Evolutionary conservation across 2,888 invertebrate genomes (phyloP).

Genomic region (Drosophila formosana): DNA sequence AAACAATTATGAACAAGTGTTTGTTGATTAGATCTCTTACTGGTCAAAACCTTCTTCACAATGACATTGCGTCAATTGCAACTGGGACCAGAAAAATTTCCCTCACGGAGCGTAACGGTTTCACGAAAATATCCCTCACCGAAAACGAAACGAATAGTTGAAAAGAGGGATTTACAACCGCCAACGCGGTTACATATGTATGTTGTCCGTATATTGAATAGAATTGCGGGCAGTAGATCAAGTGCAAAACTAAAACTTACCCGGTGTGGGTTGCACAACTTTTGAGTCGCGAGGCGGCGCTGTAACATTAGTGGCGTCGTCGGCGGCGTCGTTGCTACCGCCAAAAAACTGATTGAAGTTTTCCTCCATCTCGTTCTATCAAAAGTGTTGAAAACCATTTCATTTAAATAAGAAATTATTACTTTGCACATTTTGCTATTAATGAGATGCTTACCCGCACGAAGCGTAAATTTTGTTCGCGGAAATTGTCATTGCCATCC

Average conservation of each 20-base stretch:
- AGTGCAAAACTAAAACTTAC: slow-evolving; percentile 84
- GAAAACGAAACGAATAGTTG: background rate
- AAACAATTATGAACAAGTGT: slow-evolving; percentile 11
- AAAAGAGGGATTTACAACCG: background rate
- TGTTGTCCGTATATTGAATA: background rate
- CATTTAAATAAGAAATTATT: background rate
- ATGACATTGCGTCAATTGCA: background rate
- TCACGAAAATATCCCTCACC: no score
- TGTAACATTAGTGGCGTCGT: slow-evolving; percentile 19
- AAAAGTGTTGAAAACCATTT: background rate
- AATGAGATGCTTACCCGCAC: slow-evolving; percentile 82
- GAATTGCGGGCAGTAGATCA: background rate
- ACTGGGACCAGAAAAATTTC: no score
- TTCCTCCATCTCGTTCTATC: slow-evolving; percentile 86
- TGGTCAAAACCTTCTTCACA: background rate
- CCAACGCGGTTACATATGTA: no score
- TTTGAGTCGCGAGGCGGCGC: slow-evolving; percentile 86
- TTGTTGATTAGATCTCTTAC: slow-evolving; percentile 11
- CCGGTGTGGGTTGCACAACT: slow-evolving; percentile 89
- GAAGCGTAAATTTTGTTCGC: slow-evolving; percentile 87
- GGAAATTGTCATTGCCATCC: slow-evolving; percentile 88
- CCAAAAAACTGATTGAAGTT: slow-evolving; percentile 87
- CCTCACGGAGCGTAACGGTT: no score
- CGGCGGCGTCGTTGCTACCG: slow-evolving; percentile 26
- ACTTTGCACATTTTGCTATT: background rate